phyloP scores from a whole-genome alignment of 2,797 vertebrate genomes.

The Protosalanx chinensis region DNA sequence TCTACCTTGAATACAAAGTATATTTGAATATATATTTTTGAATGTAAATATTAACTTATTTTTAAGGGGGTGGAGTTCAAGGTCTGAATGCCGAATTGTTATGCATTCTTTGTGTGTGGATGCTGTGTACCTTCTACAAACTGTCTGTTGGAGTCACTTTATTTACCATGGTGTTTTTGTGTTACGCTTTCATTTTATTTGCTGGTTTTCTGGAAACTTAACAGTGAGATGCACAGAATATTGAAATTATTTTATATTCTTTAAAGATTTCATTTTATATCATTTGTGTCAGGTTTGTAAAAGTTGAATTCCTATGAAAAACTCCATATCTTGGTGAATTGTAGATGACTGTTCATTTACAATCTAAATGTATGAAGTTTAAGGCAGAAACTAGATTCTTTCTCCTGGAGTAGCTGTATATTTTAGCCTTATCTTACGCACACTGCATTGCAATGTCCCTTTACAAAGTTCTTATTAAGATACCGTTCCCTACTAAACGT shows the following conservation, averaged over 20 bases:
- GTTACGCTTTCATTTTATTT: slow-evolving; percentile 1
- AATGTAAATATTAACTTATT: slow-evolving; percentile 75
- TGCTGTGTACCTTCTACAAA: slow-evolving; percentile 14
- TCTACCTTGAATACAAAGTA: slow-evolving; percentile 40
- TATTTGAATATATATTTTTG: slow-evolving; percentile 35
- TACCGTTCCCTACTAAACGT: slow-evolving; percentile 24
- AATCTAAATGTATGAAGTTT: not conserved
- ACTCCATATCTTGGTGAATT: no score
- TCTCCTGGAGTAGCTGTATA: not conserved
- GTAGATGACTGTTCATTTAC: not conserved
- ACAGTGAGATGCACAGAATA: slow-evolving; percentile 47
- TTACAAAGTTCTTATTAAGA: slow-evolving; percentile 23
- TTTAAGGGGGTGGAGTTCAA: slow-evolving; percentile 9
- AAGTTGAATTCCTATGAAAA: no score
- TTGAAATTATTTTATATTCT: not conserved
- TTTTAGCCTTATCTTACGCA: no score
- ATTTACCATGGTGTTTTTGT: not conserved
- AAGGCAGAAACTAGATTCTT: not conserved
- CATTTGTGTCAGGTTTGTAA: not conserved
- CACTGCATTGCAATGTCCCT: slow-evolving; percentile 5
- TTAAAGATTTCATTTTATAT: not conserved
- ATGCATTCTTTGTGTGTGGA: slow-evolving; percentile 44
- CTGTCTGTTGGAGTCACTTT: slow-evolving; percentile 26
- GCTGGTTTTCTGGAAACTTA: slow-evolving; percentile 9
- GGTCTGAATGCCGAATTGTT: slow-evolving; percentile 46